These are phyloP conservation scores for Mohoua ochrocephala DNA, from an alignment of 2,113 vertebrate species.

Conservation along the genomic window DNA sequence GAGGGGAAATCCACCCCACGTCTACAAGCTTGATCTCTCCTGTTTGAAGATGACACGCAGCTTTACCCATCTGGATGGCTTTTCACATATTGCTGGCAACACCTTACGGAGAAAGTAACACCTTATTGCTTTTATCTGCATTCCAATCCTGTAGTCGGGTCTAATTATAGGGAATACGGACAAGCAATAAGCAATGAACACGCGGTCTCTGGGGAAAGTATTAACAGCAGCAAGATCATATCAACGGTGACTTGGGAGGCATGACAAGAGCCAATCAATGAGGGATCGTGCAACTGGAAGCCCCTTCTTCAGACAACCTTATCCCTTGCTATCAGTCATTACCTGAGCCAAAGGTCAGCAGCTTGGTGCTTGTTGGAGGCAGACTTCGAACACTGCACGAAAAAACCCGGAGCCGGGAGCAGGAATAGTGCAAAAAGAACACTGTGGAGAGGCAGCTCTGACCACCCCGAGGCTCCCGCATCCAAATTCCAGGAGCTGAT, in stretches of 20 bases:
- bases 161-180: neutral
- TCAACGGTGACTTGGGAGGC: neutral
- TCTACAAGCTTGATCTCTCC: neutral
- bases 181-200: neutral
- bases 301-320: neutral
- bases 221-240: neutral
- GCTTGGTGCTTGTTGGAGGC: neutral
- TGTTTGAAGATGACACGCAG: fast-evolving
- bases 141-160: neutral
- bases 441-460: neutral
- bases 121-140: neutral
- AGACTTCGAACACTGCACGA: neutral
- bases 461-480: neutral
- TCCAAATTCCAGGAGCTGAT: neutral
- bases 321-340: neutral
- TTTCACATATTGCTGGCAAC: neutral
- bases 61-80: neutral
- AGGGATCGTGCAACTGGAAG: neutral
- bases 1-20: neutral
- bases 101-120: neutral
- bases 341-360: neutral
- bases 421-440: neutral
- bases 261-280: neutral
- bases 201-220: neutral
- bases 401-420: neutral